Base-by-base conservation (phyloP, 2,113 vertebrate species). In the Phalacrocorax carbo region DNA sequence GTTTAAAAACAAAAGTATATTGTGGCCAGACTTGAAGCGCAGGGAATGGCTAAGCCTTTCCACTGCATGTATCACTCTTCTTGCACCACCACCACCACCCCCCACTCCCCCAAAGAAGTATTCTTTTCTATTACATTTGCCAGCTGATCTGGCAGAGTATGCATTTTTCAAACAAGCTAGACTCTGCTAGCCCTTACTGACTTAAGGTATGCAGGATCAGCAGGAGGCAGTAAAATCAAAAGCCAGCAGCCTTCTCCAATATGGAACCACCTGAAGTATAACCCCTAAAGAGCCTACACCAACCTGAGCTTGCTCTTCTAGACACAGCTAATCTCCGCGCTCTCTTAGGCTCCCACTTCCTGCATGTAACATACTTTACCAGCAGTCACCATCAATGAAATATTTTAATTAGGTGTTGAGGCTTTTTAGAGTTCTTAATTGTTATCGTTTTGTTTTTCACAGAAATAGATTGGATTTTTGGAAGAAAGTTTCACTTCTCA, bases 401-500 rank as follows among this genome's bases (percentile, higher is more conserved):
- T 13, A 34, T 11, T 64, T 82, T 40, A 51, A 72, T 49, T 32
- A 36, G 19, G 5, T 46, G 92, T 83, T 51, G 38, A 92, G 19
- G 18, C 18, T 2, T 80, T 82, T 61, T 36, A 17, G 10, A 42
- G 18, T 22, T 66, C 11, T 66, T 73, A 26, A 23, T 81, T 79
- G 61, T 91, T 79, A 65, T 48, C 0, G 0, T 26, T 30, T 34
- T 22, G 57, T 11, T 94, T 90, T 62, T 48, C 72, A 69, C 20
- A 58, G 48, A 48, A 62, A 30, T 1, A 64, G 30, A 62, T 20
- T 57, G 20, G 76, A 36, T 44, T 93, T 90, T 23, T 88, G 46
- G 70, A 96, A 97, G 55, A 71, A 88, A 75, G 79, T 94, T 97
- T 90, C 21, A 84, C 85, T 96, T 97, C 82, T 85, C 46, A 32